Evolutionary conservation across 2,888 invertebrate species (phyloP), one percentile per base, ranked within the genome.

Genomic region (Trypoxylon attenuatum): DNA sequence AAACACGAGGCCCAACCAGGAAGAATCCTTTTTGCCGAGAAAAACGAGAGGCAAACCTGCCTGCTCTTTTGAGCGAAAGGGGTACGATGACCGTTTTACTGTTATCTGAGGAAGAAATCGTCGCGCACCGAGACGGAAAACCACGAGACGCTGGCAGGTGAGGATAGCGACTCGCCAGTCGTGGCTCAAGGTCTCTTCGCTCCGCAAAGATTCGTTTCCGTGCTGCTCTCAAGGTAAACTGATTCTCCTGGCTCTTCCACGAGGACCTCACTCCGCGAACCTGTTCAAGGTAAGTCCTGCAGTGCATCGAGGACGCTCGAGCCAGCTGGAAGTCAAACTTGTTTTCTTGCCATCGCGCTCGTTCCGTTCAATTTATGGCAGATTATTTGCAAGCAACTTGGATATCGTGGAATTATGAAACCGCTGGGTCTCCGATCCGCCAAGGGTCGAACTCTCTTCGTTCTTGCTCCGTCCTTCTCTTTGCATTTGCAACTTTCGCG

Each of bases 111-210:
- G 52, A 67, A 69, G 71, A 78, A 84, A 83, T 85, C 72, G 73
- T 71, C 53, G 63, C 47, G 50, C 33, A 33, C n/a, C 33, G 2
- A 33, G 47, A 62, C 68, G 65, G 68, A 69, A 80, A 83, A 80
- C 80, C 81, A 81, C 78, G 77, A 77, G 77, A 77, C n/a, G n/a
- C 78, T 49, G 71, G 65, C 81, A 82, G 81, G 78, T 84, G 82
- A 82, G 66, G 66, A 60, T 38, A 50, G 56, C 5, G 2, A 49
- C 0, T 33, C 13, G 54, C 55, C 82, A 84, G 84, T 85, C 77
- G 63, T 43, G 49, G 62, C 69, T 78, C 85, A 85, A 86, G 85
- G 85, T 82, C 80, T 75, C 52, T n/a, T 4, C 27, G n/a, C 8
- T 33, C 58, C 46, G 41, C n/a, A n/a, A 55, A 39, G 38, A 43